Evolutionary conservation across 1,140 invertebrate species (phyloP), one percentile per base, ranked within the genome.

Genomic region (Plodia interpunctella): DNA sequence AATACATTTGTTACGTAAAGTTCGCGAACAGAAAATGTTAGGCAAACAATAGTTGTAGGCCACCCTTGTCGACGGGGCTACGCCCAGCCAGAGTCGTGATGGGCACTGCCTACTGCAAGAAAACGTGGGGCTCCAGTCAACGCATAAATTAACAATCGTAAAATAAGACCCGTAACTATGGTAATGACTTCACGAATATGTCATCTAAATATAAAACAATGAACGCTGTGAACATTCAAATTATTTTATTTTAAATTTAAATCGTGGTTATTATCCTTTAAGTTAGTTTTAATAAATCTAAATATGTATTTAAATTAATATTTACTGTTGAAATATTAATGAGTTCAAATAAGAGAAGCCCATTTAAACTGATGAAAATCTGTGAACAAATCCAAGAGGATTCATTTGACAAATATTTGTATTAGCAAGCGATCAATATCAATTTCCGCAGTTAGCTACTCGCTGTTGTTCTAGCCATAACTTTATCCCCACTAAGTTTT

Each of bases 21-120:
- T 72, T 62, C 52, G 64, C 60, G 65, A 67, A 63, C 73, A 77
- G 80, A 76, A 83, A 83, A 80, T 67, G 67, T 66, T 77, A 53
- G 59, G 62, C 73, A 78, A 83, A 87, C 80, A 87, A 83, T 72
- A 81, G 83, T 79, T 77, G 72, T 77, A 72, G 84, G 76, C 84
- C 82, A 87, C 84, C 81, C 83, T 78, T 68, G 60, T 52, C 55
- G 54, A 52, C 60, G 63, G 69, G 68, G 74, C 75, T 68, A 70
- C 68, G 75, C 80, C 80, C 74, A 81, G 70, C 63, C 44, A 63
- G 59, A 59, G 53, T 83, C 80, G 78, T 85, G 82, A 83, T 73
- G 71, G 59, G 71, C 57, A 69, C 77, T 76, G 72, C 80, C 78
- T 81, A 76, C 77, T 78, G 68, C 70, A 68, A 49, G 55, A 17